phyloP scores from a whole-genome alignment of 2,888 invertebrate genomes.

The Bruchidius siliquastri region DNA sequence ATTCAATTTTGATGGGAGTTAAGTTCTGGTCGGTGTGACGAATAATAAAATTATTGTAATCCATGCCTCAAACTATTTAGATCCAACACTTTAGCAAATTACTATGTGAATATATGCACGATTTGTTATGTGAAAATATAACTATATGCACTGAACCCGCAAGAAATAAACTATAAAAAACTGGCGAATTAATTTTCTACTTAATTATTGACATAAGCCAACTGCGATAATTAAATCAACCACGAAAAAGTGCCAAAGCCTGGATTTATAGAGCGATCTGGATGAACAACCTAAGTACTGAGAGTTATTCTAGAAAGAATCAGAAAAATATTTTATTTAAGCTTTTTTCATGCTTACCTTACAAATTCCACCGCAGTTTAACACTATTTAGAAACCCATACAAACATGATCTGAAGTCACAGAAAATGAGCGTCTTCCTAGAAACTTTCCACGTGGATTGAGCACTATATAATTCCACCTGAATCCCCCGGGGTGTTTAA shows the following conservation, averaged over 20 bases:
- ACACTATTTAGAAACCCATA: too few relatives aligned
- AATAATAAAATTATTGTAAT: slow-evolving; percentile 23
- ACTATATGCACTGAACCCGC: background rate
- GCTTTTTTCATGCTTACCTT: too few relatives aligned
- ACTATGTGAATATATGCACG: background rate
- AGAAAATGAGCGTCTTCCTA: too few relatives aligned
- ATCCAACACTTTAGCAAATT: background rate
- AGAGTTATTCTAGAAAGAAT: too few relatives aligned
- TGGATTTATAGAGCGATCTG: background rate
- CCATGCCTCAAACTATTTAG: slow-evolving; percentile 14
- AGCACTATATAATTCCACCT: slow-evolving; percentile 9
- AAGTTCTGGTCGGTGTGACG: slow-evolving; percentile 21
- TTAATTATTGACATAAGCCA: background rate
- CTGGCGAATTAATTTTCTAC: background rate
- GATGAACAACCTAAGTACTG: too few relatives aligned
- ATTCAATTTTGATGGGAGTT: slow-evolving; percentile 28
- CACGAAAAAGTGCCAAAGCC: background rate
- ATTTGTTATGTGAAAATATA: background rate
- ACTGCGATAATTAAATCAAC: background rate
- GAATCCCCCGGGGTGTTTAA: slow-evolving; percentile 15
- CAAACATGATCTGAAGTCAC: too few relatives aligned
- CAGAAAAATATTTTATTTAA: too few relatives aligned
- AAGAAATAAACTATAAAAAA: background rate
- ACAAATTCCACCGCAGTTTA: too few relatives aligned
- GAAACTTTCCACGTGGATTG: background rate